phyloP scores from a whole-genome alignment of 2,113 vertebrate species.

The Glaucidium brasilianum region DNA sequence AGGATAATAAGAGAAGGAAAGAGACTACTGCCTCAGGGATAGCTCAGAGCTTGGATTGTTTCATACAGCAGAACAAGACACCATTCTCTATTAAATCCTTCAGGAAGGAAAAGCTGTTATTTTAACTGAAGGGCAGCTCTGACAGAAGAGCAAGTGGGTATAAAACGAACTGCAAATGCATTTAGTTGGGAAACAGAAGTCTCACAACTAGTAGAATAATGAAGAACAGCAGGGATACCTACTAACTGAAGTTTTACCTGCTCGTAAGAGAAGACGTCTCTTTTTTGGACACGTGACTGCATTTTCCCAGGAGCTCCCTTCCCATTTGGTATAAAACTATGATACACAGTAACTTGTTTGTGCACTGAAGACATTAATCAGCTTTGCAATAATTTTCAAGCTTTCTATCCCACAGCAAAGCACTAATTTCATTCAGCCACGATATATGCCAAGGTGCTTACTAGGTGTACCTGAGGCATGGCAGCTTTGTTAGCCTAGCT shows the following conservation, averaged over 20 bases:
- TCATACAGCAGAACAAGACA: background rate
- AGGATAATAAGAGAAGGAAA: background rate
- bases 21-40: background rate
- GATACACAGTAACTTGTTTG: background rate
- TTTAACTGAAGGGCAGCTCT: background rate
- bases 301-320: background rate
- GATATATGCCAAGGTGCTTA: background rate
- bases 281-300: background rate
- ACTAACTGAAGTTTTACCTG: background rate
- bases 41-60: background rate
- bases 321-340: background rate
- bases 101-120: background rate
- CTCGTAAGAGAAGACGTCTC: background rate
- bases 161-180: background rate
- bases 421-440: background rate
- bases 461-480: background rate
- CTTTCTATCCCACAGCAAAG: background rate
- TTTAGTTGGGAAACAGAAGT: background rate
- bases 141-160: background rate
- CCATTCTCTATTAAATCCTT: background rate
- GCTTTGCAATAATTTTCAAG: background rate
- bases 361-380: background rate
- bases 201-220: background rate
- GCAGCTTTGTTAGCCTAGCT: background rate
- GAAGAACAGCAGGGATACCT: background rate